A percentile compares a stretch with the other conserved stretches of the same genome.
Conservation (phyloP, 2,888 invertebrate species). For the Plusia festucae region DNA sequence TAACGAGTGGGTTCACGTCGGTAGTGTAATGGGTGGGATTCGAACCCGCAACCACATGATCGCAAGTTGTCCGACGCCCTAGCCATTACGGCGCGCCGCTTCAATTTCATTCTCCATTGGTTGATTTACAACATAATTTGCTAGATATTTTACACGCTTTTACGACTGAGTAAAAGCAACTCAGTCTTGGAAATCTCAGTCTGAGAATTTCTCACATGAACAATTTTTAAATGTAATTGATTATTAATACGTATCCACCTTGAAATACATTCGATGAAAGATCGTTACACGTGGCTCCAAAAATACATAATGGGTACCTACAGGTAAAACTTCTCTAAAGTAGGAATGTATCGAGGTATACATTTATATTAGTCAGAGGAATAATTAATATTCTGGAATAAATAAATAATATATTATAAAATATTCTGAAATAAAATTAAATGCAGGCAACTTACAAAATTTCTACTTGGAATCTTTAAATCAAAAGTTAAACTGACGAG, state of each 20-base stretch:
- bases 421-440: not conserved
- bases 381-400: too few species aligned
- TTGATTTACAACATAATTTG: constrained; percentile 52
- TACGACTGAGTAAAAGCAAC: constrained; percentile 42
- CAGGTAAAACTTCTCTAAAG: not conserved
- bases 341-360: too few species aligned
- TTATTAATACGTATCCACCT: not conserved
- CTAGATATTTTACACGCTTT: constrained; percentile 52
- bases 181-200: constrained; percentile 22
- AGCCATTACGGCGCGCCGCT: too few species aligned
- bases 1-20: too few species aligned
- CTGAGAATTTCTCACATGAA: not conserved
- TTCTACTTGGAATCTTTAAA: not conserved
- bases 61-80: too few species aligned
- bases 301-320: not conserved
- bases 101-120: constrained; percentile 34
- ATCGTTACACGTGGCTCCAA: not conserved
- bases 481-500: not conserved
- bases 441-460: not conserved
- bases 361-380: too few species aligned
- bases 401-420: too few species aligned
- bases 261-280: not conserved
- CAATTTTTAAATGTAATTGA: constrained; percentile 27
- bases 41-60: too few species aligned
- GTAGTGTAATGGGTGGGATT: too few species aligned